Evolutionary conservation across 2,888 invertebrate genomes (phyloP), one percentile per base, ranked within the genome.

Genomic region (Netelia inedita): DNA sequence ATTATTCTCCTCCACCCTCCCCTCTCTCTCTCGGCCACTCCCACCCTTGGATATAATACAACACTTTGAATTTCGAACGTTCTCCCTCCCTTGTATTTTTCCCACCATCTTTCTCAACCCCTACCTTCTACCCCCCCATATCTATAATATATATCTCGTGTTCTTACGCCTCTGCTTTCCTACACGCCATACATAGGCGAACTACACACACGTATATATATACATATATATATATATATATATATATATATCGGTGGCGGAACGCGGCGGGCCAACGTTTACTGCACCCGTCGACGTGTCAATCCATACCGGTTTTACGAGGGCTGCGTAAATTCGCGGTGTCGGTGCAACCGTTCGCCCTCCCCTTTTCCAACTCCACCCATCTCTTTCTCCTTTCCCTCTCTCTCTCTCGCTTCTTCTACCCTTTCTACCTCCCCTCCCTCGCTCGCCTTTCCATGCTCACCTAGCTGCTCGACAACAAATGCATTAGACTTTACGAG

Each of bases 401-500:
- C 76, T 46, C 35, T 19, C 11, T n/a, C 46, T 21, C 65, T 72
- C 75, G 73, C 78, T 46, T 78, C 63, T n/a, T 50, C 61, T 57
- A 28, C 72, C 68, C 23, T 19, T 85, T 71, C 78, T 65, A 68
- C 80, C 73, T 43, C 73, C 61, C 46, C 71, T 41, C 50, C 10
- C 11, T 57, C 75, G 41, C 46, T n/a, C 50, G 41, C 61, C 82
- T 74, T 72, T 66, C 53, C 79, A 85, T 86, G 81, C 82, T 78
- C 82, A 73, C 78, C 84, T 79, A 85, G 88, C 88, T 88, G 89
- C 88, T 88, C 89, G 89, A 88, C 89, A 90, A 90, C 91, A 90
- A 91, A 91, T 89, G 91, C 91, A 91, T 92, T 91, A 92, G 91
- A 90, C 89, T 92, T 92, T 92, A 92, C 89, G 90, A 88, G 89